Percentiles rank a stretch among this genome's conserved stretches.
These are phyloP conservation scores for Nipponia nippon DNA, from an alignment of 2,113 vertebrate genomes.

Conservation along the genomic window DNA sequence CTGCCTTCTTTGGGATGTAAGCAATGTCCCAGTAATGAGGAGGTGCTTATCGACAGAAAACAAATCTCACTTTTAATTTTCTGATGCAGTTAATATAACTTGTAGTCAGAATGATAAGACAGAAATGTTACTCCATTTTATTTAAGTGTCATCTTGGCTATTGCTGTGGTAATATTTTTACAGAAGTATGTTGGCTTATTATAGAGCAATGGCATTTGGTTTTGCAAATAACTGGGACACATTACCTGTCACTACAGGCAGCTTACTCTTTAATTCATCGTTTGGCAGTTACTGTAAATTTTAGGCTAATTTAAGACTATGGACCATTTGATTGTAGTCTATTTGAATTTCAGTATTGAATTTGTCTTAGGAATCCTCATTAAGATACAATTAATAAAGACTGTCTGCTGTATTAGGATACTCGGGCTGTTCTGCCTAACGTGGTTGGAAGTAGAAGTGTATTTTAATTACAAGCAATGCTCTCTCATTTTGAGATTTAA, in stretches of 20 bases:
- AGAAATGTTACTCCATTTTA: not conserved
- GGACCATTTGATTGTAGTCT: not conserved
- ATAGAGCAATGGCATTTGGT: not conserved
- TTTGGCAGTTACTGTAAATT: not conserved
- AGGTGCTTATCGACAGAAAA: not conserved
- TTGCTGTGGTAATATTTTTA: not conserved
- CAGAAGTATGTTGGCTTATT: not conserved
- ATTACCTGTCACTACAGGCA: not conserved
- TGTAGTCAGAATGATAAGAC: not conserved
- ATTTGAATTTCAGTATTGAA: not conserved
- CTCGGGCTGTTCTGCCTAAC: not conserved
- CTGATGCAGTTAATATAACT: not conserved
- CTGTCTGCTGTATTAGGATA: not conserved
- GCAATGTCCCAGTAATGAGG: not conserved
- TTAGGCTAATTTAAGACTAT: not conserved
- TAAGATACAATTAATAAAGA: constrained; percentile 26
- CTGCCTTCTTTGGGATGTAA: not conserved
- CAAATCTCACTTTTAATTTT: not conserved
- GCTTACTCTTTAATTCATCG: not conserved
- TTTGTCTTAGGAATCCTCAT: not conserved
- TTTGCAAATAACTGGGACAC: not conserved
- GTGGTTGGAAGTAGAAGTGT: not conserved
- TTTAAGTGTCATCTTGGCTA: not conserved
- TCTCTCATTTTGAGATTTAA: not conserved
- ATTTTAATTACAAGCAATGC: constrained; percentile 4